phyloP scores from a whole-genome alignment of 2,113 vertebrate genomes.

The Oophaga pumilio region DNA sequence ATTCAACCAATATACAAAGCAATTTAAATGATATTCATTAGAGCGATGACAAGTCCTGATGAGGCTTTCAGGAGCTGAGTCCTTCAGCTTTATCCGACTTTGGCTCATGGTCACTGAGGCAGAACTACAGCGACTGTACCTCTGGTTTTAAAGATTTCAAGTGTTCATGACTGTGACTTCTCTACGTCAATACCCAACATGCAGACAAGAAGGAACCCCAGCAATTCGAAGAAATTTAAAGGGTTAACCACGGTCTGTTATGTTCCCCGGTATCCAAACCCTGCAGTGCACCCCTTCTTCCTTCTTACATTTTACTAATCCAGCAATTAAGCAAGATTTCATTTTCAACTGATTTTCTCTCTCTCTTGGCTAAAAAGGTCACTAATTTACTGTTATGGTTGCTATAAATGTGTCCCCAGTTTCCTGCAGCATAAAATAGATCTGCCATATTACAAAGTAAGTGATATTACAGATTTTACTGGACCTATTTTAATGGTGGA shows the following conservation, averaged over 20 bases:
- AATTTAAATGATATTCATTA: slow-evolving; percentile 99
- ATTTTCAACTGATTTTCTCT: slow-evolving; percentile 77
- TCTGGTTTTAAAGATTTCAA: slow-evolving; percentile 69
- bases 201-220: background rate
- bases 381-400: slow-evolving; percentile 75
- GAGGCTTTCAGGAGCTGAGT: slow-evolving; percentile 90
- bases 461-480: slow-evolving; percentile 64
- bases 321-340: slow-evolving; percentile 76
- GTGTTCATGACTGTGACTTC: background rate
- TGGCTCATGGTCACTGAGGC: slow-evolving; percentile 85
- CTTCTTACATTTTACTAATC: slow-evolving; percentile 63
- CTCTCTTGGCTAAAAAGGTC: slow-evolving; percentile 77
- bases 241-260: background rate
- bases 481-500: slow-evolving; percentile 59
- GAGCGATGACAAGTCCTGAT: slow-evolving; percentile 98
- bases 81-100: slow-evolving; percentile 87
- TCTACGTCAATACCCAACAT: background rate
- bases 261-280: background rate
- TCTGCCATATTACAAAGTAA: slow-evolving; percentile 62
- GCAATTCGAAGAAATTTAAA: background rate
- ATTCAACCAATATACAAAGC: slow-evolving; percentile 99
- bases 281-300: slow-evolving; percentile 58
- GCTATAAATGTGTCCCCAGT: slow-evolving; percentile 72
- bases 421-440: slow-evolving; percentile 66
- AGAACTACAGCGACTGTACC: slow-evolving; percentile 77